phyloP scores from a whole-genome alignment of 2,888 invertebrate genomes.

The Drosophila mimetica region DNA sequence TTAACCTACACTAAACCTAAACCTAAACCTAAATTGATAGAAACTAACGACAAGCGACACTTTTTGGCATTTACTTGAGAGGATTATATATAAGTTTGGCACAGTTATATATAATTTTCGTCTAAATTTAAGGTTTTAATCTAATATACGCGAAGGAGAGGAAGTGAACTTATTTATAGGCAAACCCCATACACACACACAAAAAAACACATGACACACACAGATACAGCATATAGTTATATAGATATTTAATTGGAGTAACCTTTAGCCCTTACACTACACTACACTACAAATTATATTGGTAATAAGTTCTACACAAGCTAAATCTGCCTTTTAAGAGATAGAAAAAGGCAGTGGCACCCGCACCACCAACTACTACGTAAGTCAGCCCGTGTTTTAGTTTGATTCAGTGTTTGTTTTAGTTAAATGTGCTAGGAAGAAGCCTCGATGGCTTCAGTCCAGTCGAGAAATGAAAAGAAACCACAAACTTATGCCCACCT shows the following conservation, averaged over 20 bases:
- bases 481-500: slow-evolving; percentile 75
- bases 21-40: slow-evolving; percentile 29
- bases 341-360: slow-evolving; percentile 8
- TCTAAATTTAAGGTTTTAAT: slow-evolving; percentile 73
- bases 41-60: slow-evolving; percentile 39
- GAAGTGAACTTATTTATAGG: slow-evolving; percentile 39
- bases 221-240: slow-evolving; percentile 48
- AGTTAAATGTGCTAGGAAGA: slow-evolving; percentile 71
- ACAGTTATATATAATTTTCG: slow-evolving; percentile 67
- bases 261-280: slow-evolving; percentile 38
- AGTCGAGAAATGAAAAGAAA: slow-evolving; percentile 27
- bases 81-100: slow-evolving; percentile 61
- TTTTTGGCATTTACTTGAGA: slow-evolving; percentile 79
- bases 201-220: slow-evolving; percentile 24
- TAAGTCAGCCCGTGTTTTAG: slow-evolving; percentile 75
- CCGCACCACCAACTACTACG: slow-evolving; percentile 69
- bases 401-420: slow-evolving; percentile 71
- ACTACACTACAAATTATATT: slow-evolving; percentile 25
- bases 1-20: slow-evolving; percentile 29
- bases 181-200: slow-evolving; percentile 38
- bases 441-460: slow-evolving; percentile 35
- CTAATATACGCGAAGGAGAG: slow-evolving; percentile 35
- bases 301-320: slow-evolving; percentile 46
- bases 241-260: slow-evolving; percentile 68
- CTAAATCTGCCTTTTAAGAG: slow-evolving; percentile 1